These are phyloP conservation scores for Terrapene triunguis DNA, from an alignment of 2,113 vertebrate species.

Conservation along the genomic window DNA sequence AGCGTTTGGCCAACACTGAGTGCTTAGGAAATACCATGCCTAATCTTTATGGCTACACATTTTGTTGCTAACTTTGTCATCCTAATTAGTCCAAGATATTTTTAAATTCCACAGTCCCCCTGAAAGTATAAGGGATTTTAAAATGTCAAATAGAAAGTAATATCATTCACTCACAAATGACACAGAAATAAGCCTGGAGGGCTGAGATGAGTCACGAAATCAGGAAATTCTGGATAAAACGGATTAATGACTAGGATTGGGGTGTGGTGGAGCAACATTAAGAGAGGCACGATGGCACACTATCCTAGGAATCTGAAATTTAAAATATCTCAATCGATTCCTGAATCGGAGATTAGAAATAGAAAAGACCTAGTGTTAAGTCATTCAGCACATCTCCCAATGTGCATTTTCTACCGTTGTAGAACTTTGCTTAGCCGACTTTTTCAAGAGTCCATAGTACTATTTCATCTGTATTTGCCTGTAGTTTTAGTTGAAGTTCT, in stretches of 20 bases:
- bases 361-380: background rate
- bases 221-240: slow-evolving; percentile 19
- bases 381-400: too few species aligned
- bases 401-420: background rate
- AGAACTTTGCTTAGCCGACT: background rate
- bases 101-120: slow-evolving; percentile 33
- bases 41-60: background rate
- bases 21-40: too few species aligned
- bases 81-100: background rate
- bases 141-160: slow-evolving; percentile 6
- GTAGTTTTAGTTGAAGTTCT: background rate
- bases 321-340: slow-evolving; percentile 43
- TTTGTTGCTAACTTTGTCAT: background rate
- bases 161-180: background rate
- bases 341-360: background rate
- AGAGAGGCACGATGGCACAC: background rate
- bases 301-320: slow-evolving; percentile 23
- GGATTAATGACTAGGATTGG: slow-evolving; percentile 54
- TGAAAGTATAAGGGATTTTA: background rate
- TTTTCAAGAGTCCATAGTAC: background rate
- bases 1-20: background rate
- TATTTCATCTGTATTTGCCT: background rate
- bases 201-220: slow-evolving; percentile 32
- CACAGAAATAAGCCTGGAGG: slow-evolving; percentile 49
- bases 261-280: background rate